A percentile compares a stretch with the other conserved stretches of the same genome.
These are phyloP conservation scores for Corella eumyota DNA, from an alignment of 23 tunicate genomes.

Conservation along the genomic window DNA sequence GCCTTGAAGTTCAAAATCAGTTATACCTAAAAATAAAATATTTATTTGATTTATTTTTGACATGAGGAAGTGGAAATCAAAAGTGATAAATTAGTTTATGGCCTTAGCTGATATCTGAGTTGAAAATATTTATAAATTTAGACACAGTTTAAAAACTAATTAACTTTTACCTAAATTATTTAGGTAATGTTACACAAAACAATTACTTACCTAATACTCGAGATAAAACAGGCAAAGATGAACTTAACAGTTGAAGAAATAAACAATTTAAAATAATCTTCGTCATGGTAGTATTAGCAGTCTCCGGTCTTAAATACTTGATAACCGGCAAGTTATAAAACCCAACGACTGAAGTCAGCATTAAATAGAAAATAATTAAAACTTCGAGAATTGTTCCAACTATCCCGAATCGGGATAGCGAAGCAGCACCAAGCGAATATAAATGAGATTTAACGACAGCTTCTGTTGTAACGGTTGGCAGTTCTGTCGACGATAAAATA, in stretches of 20 bases:
- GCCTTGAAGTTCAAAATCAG: conserved; percentile 91
- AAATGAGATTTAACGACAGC: conserved; percentile 1
- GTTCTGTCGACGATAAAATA: too few relatives aligned
- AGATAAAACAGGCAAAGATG: conserved; percentile 75
- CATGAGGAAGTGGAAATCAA: not conserved
- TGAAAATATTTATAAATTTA: too few relatives aligned
- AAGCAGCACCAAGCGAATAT: conserved; percentile 57
- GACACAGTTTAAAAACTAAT: too few relatives aligned
- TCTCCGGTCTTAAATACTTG: conserved; percentile 29
- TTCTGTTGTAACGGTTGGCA: not conserved
- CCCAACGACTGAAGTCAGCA: conserved; percentile 68
- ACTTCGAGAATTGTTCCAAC: conserved; percentile 71
- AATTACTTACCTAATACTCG: conserved; percentile 68
- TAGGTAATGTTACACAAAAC: too few relatives aligned
- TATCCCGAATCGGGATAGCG: conserved; percentile 77
- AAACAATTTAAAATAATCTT: conserved; percentile 76
- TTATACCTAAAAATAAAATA: conserved; percentile 61
- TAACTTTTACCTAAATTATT: too few relatives aligned
- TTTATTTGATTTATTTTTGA: too few relatives aligned
- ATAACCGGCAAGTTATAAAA: conserved; percentile 63
- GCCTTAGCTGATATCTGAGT: too few relatives aligned
- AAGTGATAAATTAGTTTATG: not conserved
- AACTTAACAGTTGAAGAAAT: conserved; percentile 42
- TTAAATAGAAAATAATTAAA: conserved; percentile 41
- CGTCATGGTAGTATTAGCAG: conserved; percentile 55